Conservation (phyloP, 2,113 vertebrate genomes). For the Mystacornis crossleyi region DNA sequence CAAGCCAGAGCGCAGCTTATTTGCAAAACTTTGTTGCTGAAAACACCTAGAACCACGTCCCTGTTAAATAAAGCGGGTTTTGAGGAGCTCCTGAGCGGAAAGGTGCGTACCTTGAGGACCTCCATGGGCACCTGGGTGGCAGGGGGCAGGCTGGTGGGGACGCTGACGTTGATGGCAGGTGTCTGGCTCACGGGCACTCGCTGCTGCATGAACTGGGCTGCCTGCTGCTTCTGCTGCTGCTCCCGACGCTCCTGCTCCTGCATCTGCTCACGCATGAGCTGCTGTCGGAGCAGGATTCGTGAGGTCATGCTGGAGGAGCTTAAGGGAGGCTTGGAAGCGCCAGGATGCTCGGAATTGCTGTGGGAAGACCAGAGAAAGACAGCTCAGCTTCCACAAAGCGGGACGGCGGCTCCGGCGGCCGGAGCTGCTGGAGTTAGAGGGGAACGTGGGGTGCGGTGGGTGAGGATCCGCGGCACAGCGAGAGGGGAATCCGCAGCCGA, state of each 20-base stretch:
- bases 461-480: neutral
- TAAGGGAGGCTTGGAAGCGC: slow-evolving; percentile 83
- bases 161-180: slow-evolving; percentile 85
- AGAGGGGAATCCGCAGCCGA: neutral
- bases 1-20: rapidly evolving
- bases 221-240: slow-evolving; percentile 84
- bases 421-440: neutral
- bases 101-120: slow-evolving; percentile 86
- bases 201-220: slow-evolving; percentile 82
- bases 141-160: slow-evolving; percentile 77
- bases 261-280: slow-evolving; percentile 85
- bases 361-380: slow-evolving; percentile 69
- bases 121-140: slow-evolving; percentile 92
- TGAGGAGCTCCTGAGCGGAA: neutral
- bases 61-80: neutral
- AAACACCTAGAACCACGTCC: neutral
- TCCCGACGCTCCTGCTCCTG: slow-evolving; percentile 89
- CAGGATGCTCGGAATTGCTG: slow-evolving; percentile 86
- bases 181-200: slow-evolving; percentile 84
- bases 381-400: slow-evolving; percentile 45
- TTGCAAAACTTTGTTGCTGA: neutral
- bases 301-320: slow-evolving; percentile 89
- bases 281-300: slow-evolving; percentile 87
- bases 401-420: neutral
- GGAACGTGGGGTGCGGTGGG: neutral